phyloP scores from a whole-genome alignment of 2,113 vertebrate species.

The Dascyllus trimaculatus region DNA sequence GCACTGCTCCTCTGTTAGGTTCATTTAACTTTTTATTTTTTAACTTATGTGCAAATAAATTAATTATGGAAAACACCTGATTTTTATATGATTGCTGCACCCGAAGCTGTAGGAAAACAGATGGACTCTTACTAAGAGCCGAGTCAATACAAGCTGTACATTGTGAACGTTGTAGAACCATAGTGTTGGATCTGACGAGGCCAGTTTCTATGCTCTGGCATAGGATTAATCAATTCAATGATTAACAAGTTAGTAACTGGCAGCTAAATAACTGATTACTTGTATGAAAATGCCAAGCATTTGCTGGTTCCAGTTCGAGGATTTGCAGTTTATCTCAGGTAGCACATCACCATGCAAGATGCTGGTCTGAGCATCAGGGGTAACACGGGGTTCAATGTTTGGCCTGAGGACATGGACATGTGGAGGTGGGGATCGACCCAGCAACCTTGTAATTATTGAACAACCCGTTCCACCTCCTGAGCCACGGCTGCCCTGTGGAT shows the following conservation, averaged over 20 bases:
- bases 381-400: background rate
- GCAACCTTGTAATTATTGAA: no score
- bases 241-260: background rate
- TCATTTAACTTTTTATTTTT: background rate
- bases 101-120: no score
- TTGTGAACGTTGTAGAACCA: no score
- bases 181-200: no score
- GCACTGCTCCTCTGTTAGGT: background rate
- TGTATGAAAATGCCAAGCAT: background rate
- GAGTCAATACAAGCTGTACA: no score
- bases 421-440: no score
- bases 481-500: no score
- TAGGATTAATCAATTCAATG: background rate
- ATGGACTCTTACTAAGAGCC: no score
- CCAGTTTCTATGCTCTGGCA: no score
- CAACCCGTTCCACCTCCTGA: no score
- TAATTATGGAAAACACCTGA: background rate
- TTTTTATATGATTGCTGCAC: no score
- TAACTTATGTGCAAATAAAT: background rate
- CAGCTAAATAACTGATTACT: background rate
- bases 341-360: background rate
- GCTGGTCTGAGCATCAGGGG: background rate
- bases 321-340: conserved; percentile 1
- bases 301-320: background rate
- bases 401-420: background rate